Percentiles rank a stretch among this genome's conserved stretches.
phyloP scores from a whole-genome alignment of 2,113 vertebrate species.

The Bathybates hornii region DNA sequence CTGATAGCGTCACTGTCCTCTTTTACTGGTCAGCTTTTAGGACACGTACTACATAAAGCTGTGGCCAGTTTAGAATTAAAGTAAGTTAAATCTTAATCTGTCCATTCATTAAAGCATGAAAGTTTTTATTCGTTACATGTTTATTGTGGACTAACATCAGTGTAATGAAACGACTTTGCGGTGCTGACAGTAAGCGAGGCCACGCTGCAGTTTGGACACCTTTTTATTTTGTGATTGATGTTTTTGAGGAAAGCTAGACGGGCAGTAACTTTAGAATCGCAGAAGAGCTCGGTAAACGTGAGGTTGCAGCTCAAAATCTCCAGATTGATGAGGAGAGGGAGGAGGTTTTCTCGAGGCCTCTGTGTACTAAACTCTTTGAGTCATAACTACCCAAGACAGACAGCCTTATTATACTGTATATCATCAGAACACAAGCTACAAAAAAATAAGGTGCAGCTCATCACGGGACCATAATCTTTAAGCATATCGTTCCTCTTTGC shows the following conservation, averaged over 20 bases:
- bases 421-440: constrained; percentile 51
- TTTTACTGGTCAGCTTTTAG: neutral
- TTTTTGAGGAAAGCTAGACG: constrained; percentile 25
- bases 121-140: neutral
- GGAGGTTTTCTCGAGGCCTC: constrained; percentile 9
- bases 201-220: neutral
- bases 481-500: constrained; percentile 47
- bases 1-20: accelerated
- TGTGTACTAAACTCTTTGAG: constrained; percentile 42
- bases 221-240: constrained; percentile 23
- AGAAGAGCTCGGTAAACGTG: constrained; percentile 27
- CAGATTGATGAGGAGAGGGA: constrained; percentile 45
- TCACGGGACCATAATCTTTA: constrained; percentile 61
- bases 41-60: neutral
- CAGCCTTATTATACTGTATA: constrained; percentile 62
- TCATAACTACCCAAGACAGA: constrained; percentile 53
- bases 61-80: neutral
- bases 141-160: neutral
- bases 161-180: neutral
- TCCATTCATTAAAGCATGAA: neutral
- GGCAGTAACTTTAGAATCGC: constrained; percentile 27
- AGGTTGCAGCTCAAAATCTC: constrained; percentile 31
- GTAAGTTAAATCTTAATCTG: neutral
- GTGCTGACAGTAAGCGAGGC: neutral
- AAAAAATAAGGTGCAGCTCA: constrained; percentile 54